Percentiles rank a stretch among this genome's conserved stretches.
Conservation (phyloP, 2,113 vertebrate species). For the Anoplopoma fimbria region DNA sequence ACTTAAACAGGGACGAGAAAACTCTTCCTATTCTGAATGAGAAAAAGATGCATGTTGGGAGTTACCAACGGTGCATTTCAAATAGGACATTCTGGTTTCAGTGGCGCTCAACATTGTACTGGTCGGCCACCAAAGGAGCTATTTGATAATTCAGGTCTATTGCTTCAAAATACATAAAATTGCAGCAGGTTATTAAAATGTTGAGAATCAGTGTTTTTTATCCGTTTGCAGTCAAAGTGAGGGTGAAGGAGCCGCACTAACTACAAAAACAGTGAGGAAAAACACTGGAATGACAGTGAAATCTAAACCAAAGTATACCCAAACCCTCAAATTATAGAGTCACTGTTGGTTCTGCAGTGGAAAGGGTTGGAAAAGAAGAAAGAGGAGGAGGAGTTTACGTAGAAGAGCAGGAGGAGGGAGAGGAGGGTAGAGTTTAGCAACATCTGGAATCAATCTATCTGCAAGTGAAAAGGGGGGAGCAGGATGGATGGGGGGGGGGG, state of each 20-base stretch:
- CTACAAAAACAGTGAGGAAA: conserved; percentile 1
- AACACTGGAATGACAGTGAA: conserved; percentile 38
- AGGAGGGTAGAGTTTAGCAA: conserved; percentile 67
- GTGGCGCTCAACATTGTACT: background rate
- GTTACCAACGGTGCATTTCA: conserved; percentile 27
- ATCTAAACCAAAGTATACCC: conserved; percentile 63
- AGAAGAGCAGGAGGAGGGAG: conserved; percentile 47
- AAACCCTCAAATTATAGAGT: conserved; percentile 67
- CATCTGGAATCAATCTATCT: conserved; percentile 86
- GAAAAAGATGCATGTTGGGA: conserved; percentile 17
- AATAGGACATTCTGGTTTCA: background rate
- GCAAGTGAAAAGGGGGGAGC: conserved; percentile 33
- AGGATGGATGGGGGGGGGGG: conserved; percentile 22
- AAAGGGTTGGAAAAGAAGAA: conserved; percentile 35
- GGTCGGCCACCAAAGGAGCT: background rate
- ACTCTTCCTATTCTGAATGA: conserved; percentile 1
- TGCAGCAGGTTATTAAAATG: conserved; percentile 4
- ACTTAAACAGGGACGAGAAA: conserved; percentile 30
- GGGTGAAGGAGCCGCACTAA: background rate
- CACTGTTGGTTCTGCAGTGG: conserved; percentile 43
- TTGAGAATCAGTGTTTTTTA: background rate
- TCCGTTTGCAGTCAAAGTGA: background rate
- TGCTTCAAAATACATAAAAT: background rate
- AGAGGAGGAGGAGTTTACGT: conserved; percentile 46
- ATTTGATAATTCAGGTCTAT: background rate